phyloP scores from a whole-genome alignment of 2,888 invertebrate genomes.

The Orgyia antiqua region DNA sequence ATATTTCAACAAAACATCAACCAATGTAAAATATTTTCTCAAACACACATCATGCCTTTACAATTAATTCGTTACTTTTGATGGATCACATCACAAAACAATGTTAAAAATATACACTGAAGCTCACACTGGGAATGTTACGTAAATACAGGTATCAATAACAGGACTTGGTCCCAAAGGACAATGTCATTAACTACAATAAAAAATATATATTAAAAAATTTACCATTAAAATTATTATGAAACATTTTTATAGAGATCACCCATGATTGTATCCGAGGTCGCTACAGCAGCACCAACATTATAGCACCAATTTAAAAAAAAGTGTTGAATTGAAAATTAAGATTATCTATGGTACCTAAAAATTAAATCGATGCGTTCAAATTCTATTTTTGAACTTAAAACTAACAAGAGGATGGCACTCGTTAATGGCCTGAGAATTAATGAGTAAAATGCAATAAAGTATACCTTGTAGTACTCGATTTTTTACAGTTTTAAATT shows the following conservation, averaged over 20 bases:
- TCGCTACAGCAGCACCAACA: constrained; percentile 59
- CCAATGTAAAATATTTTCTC: constrained; percentile 42
- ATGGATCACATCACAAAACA: constrained; percentile 76
- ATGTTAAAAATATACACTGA: constrained; percentile 63
- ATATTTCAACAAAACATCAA: constrained; percentile 47
- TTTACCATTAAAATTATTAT: constrained; percentile 32
- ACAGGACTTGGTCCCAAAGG: constrained; percentile 25
- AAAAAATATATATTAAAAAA: constrained; percentile 54
- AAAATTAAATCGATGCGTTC: constrained; percentile 55
- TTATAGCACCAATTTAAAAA: constrained; percentile 47
- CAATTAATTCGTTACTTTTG: constrained; percentile 59
- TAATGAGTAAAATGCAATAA: constrained; percentile 76
- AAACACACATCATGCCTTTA: constrained; percentile 73
- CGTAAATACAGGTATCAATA: constrained; percentile 76
- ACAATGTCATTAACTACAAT: constrained; percentile 51
- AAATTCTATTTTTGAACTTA: constrained; percentile 63
- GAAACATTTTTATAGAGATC: constrained; percentile 62
- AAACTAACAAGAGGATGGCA: constrained; percentile 73
- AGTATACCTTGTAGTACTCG: constrained; percentile 58
- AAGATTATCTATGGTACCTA: constrained; percentile 32
- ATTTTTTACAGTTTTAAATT: constrained; percentile 23
- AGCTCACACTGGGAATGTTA: constrained; percentile 76
- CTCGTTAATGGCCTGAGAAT: constrained; percentile 77
- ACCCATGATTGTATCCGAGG: constrained; percentile 54
- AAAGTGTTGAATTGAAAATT: constrained; percentile 12